Evolutionary conservation across 2,797 vertebrate species (phyloP).

Genomic region (Mormyrus hasselquistii): DNA sequence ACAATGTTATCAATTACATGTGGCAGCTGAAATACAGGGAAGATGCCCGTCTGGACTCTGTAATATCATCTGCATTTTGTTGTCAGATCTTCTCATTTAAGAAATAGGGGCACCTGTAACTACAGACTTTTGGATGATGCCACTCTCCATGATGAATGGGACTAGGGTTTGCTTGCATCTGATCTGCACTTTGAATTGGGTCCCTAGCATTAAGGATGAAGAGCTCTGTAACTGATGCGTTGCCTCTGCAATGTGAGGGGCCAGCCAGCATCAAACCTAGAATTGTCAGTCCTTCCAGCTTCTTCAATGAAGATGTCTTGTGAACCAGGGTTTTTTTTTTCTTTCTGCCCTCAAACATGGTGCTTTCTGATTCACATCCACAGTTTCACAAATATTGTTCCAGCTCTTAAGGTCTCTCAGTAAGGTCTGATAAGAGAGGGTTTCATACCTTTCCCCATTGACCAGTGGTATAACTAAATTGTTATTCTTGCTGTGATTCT

Average conservation of each 20-base stretch:
- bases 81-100: neutral
- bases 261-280: neutral
- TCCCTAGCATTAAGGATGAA: slow-evolving; percentile 4
- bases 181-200: neutral
- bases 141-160: slow-evolving; percentile 4
- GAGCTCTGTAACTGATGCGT: neutral
- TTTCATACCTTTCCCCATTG: neutral
- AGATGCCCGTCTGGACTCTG: neutral
- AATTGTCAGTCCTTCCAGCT: neutral
- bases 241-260: neutral
- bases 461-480: neutral
- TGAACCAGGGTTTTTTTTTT: neutral
- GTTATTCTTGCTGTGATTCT: slow-evolving; percentile 6
- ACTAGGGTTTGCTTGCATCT: neutral
- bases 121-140: slow-evolving; percentile 15
- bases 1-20: slow-evolving; percentile 80
- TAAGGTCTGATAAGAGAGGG: neutral
- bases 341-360: slow-evolving; percentile 6
- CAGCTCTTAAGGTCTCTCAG: neutral
- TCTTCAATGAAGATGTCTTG: neutral
- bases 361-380: slow-evolving; percentile 11
- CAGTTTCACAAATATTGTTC: neutral
- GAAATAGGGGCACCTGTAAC: neutral
- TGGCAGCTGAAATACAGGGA: slow-evolving; percentile 86
- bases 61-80: neutral